Conservation (phyloP, 2,888 invertebrate genomes). For the Teleiodes luculella region DNA sequence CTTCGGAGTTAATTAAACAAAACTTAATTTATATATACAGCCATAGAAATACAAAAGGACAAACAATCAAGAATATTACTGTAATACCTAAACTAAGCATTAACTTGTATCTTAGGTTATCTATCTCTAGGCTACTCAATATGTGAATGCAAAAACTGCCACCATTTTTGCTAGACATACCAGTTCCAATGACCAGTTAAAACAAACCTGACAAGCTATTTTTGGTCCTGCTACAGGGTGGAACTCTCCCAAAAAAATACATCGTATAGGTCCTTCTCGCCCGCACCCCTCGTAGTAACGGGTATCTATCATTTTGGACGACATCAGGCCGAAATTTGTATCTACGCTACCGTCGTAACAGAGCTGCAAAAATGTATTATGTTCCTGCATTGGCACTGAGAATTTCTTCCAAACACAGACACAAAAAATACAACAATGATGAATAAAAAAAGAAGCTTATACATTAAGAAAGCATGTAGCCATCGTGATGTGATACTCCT, state of each 20-base stretch:
- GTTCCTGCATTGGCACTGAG: constrained; percentile 27
- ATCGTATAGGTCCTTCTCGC: constrained; percentile 86
- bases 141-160: no score
- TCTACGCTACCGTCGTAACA: constrained; percentile 39
- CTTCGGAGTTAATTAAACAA: no score
- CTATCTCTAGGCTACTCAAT: no score
- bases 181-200: no score
- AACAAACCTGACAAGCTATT: constrained; percentile 89
- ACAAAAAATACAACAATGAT: background rate
- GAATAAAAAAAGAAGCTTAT: background rate
- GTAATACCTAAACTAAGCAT: no score
- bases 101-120: no score
- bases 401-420: background rate
- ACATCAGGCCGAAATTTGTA: constrained; percentile 37
- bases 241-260: constrained; percentile 89
- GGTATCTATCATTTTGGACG: constrained; percentile 63
- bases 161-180: no score
- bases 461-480: background rate
- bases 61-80: no score
- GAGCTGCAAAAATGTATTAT: constrained; percentile 26
- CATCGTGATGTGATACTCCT: no score
- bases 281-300: constrained; percentile 81
- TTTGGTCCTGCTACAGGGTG: constrained; percentile 89
- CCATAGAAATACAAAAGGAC: no score
- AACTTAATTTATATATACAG: no score